These are phyloP conservation scores for Premnoplex brunnescens DNA, from an alignment of 2,797 vertebrate genomes.

Conservation along the genomic window DNA sequence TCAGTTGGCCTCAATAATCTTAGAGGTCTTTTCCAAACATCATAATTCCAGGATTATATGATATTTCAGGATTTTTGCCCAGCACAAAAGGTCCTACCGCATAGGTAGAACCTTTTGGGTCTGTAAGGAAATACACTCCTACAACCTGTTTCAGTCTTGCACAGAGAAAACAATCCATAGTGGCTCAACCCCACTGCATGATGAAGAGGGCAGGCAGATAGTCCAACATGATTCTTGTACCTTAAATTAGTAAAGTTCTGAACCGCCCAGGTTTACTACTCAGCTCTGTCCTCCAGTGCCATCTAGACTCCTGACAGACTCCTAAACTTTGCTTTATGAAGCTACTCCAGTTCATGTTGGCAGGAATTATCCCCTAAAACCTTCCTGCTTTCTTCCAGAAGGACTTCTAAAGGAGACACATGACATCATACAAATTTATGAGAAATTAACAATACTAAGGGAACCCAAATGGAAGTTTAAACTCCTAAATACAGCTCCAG, in stretches of 20 bases:
- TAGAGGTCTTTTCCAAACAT: not conserved
- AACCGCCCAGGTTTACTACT: not conserved
- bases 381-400: not conserved
- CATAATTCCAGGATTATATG: not conserved
- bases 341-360: not conserved
- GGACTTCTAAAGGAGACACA: not conserved
- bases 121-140: not conserved
- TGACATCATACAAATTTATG: not conserved
- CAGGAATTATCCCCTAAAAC: not conserved
- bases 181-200: not conserved
- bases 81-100: not conserved
- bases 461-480: not conserved
- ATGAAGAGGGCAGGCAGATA: not conserved
- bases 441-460: not conserved
- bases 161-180: not conserved
- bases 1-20: accelerated
- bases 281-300: not conserved
- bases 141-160: not conserved
- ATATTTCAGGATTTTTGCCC: not conserved
- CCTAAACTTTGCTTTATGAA: not conserved
- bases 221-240: not conserved
- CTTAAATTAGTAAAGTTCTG: not conserved
- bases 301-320: not conserved
- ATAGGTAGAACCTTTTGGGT: not conserved
- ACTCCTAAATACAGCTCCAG: not conserved